Percentiles rank a stretch among this genome's conserved stretches.
Evolutionary conservation across 2,113 vertebrate genomes (phyloP).

Genomic region (Ondatra zibethicus): DNA sequence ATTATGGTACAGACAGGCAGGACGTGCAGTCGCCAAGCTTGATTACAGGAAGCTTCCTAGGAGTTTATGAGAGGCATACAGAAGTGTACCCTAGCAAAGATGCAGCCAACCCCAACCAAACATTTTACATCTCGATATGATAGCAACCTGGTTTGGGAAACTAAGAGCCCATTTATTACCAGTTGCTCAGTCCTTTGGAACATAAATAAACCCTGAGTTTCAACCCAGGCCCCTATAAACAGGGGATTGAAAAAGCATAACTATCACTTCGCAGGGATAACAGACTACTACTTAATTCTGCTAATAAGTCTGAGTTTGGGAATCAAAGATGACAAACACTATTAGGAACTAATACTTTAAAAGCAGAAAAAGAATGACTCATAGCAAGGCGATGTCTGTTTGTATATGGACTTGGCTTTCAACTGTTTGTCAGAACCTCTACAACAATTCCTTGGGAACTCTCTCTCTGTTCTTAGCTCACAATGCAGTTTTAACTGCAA

Average conservation of each 20-base stretch:
- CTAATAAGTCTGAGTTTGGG: neutral
- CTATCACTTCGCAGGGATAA: neutral
- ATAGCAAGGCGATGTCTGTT: neutral
- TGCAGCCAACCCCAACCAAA: neutral
- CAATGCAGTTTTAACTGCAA: neutral
- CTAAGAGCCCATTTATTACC: neutral
- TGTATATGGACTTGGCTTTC: neutral
- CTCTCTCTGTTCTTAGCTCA: constrained; percentile 11
- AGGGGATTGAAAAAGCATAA: neutral
- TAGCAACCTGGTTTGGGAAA: neutral
- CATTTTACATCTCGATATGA: neutral
- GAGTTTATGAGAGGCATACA: neutral
- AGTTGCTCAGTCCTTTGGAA: neutral
- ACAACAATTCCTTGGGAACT: neutral
- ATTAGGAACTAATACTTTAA: constrained; percentile 3
- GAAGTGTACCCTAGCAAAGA: neutral
- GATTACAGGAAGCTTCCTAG: neutral
- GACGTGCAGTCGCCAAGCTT: neutral
- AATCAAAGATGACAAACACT: constrained; percentile 18
- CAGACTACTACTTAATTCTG: neutral
- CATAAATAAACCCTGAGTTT: constrained; percentile 8
- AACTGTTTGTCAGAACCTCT: neutral
- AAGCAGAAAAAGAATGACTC: neutral
- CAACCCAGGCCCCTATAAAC: neutral
- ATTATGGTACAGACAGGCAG: neutral